Base-by-base conservation (phyloP, 2,113 vertebrate species). In the Rattus rattus region DNA sequence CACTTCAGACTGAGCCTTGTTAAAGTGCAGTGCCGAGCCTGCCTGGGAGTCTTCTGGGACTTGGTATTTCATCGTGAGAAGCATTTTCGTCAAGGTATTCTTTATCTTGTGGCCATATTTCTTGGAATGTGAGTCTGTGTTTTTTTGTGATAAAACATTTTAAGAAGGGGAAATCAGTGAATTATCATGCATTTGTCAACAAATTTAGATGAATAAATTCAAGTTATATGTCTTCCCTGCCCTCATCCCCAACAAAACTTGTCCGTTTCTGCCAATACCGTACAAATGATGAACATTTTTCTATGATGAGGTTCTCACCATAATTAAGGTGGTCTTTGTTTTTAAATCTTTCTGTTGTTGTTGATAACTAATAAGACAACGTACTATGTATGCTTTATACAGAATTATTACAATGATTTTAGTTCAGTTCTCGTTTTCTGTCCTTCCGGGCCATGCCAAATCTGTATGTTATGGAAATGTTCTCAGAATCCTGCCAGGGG, bases 371-470 rank as follows among this genome's bases (percentile, higher is more conserved):
- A 90, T 77, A 90, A 96, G 65, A 97, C 92, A 43, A 43, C 43
- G 95, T 93, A 92, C 59, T 92, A 76, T 98, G 88, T 94, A 95
- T 96, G 76, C 95, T 97, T 98, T 97, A 97, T 98, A 96, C 76
- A 95, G 88, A 97, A 95, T 90, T 96, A 97, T 98, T 97, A 96
- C 96, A 98, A 95, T 94, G 92, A 97, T 98, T 97, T 97, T 90
- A 94, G 92, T 95, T 98, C 20, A 96, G n/a, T 97, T 96, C 54
- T 72, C 8, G 97, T 98, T 92, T 98, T 98, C 87, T 76, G 95
- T 87, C 79, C 94, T 97, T 93, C 97, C 98, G 98, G 98, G 98
- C 98, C 98, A 98, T 98, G 96, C 43, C 95, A 87, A 4, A 94
- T 98, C 52, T 97, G 92, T 96, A 94, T 97, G 76, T 93, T 94